Conservation (phyloP, 2,113 vertebrate species). For the Myodes glareolus region DNA sequence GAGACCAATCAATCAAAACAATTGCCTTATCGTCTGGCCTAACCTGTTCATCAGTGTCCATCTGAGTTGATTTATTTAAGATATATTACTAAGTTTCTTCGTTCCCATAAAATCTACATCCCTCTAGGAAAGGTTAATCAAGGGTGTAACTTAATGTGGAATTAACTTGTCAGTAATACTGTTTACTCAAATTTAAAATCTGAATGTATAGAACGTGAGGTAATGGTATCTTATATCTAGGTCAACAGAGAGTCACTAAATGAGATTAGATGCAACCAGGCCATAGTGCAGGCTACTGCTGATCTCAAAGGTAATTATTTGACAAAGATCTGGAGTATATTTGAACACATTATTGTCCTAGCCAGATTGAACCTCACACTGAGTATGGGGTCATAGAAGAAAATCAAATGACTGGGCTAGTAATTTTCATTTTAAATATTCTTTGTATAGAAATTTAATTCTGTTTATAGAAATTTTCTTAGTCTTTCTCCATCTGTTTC, state of each 20-base stretch:
- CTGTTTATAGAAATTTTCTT: neutral
- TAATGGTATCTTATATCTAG: neutral
- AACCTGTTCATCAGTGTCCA: neutral
- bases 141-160: neutral
- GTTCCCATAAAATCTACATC: neutral
- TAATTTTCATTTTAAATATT: constrained; percentile 5
- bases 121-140: neutral
- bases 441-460: neutral
- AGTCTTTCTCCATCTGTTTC: constrained; percentile 32
- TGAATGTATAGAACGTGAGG: neutral
- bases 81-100: neutral
- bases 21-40: neutral
- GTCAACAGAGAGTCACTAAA: neutral
- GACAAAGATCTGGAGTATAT: neutral
- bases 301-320: neutral
- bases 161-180: neutral
- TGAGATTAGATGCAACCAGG: neutral
- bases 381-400: neutral
- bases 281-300: accelerated
- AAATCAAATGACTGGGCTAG: neutral
- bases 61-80: neutral
- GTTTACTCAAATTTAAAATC: neutral
- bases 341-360: neutral
- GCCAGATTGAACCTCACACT: neutral
- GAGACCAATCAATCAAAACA: neutral